Evolutionary conservation across 2,113 vertebrate genomes (phyloP).

Genomic region (Scolopax mira): DNA sequence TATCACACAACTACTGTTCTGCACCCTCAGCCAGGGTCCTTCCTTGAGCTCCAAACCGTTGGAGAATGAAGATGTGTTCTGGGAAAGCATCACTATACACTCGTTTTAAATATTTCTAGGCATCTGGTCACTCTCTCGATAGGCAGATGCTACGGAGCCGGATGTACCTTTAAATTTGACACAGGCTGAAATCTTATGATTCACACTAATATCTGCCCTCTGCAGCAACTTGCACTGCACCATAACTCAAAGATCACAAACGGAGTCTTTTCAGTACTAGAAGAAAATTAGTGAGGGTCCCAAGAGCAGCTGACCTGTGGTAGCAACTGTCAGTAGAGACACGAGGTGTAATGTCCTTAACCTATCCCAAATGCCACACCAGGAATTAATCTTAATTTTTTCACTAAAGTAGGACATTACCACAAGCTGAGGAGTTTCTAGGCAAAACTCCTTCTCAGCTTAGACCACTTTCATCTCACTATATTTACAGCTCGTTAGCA

Average conservation of each 20-base stretch:
- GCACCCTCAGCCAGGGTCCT: neutral
- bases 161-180: neutral
- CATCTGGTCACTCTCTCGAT: neutral
- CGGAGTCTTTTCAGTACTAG: neutral
- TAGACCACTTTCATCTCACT: neutral
- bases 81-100: neutral
- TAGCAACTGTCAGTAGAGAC: neutral
- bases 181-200: neutral
- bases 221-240: neutral
- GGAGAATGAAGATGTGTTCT: neutral
- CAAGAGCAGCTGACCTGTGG: neutral
- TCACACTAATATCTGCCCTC: neutral
- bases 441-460: neutral
- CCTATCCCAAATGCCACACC: neutral
- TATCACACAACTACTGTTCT: neutral
- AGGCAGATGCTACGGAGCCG: neutral
- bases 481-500: neutral
- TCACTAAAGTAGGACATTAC: neutral
- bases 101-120: neutral
- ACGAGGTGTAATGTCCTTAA: neutral
- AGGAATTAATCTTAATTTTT: neutral
- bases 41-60: neutral
- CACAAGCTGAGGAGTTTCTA: neutral
- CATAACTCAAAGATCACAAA: neutral
- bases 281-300: neutral